phyloP scores from a whole-genome alignment of 1,140 invertebrate genomes.

The Lepidurus apus region DNA sequence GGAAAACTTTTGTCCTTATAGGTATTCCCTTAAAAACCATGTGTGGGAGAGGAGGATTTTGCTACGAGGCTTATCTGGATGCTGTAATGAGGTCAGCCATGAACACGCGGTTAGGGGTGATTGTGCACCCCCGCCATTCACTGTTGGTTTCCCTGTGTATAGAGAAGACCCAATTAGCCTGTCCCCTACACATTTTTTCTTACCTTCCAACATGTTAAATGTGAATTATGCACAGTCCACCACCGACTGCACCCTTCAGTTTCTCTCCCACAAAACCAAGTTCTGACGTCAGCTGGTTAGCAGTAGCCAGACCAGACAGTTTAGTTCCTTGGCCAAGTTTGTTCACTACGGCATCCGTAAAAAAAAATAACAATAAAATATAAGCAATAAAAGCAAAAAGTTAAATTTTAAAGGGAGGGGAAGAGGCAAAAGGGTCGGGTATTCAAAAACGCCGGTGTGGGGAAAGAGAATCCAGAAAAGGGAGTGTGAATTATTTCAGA shows the following conservation, averaged over 20 bases:
- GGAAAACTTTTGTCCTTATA: too few species aligned
- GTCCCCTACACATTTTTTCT: background rate
- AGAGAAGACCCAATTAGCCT: background rate
- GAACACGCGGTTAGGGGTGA: background rate
- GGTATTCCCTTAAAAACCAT: background rate
- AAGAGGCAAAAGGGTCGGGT: background rate
- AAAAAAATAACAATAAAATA: background rate
- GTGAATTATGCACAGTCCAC: background rate
- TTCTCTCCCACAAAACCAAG: background rate
- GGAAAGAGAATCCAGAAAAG: background rate
- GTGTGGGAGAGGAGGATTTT: background rate
- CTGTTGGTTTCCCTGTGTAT: too few species aligned
- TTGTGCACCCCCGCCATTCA: too few species aligned
- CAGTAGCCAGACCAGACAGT: background rate
- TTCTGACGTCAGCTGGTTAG: constrained; percentile 14
- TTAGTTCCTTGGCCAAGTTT: background rate
- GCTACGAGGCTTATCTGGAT: background rate
- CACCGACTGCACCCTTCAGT: background rate
- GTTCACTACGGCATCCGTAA: background rate
- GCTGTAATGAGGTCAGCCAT: background rate
- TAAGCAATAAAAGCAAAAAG: background rate
- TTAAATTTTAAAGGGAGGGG: background rate
- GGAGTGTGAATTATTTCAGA: constrained; percentile 19
- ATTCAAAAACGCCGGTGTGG: background rate
- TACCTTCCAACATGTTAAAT: constrained; percentile 1